Evolutionary conservation across 2,888 invertebrate species (phyloP).

Genomic region (Creontiades dilutus): DNA sequence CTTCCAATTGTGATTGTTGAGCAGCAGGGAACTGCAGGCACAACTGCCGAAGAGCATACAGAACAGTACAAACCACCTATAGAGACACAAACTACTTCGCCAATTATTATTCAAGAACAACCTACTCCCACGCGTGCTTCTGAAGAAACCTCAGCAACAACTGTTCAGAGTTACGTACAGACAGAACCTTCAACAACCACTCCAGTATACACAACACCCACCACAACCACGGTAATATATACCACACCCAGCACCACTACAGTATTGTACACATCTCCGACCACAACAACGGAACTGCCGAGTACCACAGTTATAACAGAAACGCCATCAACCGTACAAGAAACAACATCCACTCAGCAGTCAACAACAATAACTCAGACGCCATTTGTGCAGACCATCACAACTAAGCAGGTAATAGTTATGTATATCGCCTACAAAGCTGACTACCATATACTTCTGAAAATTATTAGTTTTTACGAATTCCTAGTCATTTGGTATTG

Average conservation of each 20-base stretch:
- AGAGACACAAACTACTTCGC: too few relatives aligned
- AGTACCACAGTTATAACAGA: background rate
- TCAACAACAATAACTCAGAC: slow-evolving; percentile 27
- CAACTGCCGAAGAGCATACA: background rate
- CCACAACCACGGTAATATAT: background rate
- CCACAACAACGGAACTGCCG: slow-evolving; percentile 31
- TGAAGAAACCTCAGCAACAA: background rate
- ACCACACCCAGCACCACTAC: slow-evolving; percentile 12
- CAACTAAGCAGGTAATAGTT: slow-evolving; percentile 3
- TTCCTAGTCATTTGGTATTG: too few relatives aligned
- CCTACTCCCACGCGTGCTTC: too few relatives aligned
- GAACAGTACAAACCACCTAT: background rate
- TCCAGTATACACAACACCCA: slow-evolving; percentile 6
- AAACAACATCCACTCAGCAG: slow-evolving; percentile 34
- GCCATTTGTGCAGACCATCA: background rate
- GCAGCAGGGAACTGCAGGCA: background rate
- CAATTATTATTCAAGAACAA: too few relatives aligned
- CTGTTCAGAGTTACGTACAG: background rate
- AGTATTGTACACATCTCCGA: background rate
- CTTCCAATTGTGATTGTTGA: background rate
- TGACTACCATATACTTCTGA: too few relatives aligned
- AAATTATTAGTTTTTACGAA: too few relatives aligned
- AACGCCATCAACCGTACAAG: slow-evolving; percentile 29
- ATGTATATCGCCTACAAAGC: too few relatives aligned
- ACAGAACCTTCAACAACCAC: slow-evolving; percentile 19